Base-by-base conservation (phyloP, 1,140 invertebrate species). In the Dendroctonus ponderosae region DNA sequence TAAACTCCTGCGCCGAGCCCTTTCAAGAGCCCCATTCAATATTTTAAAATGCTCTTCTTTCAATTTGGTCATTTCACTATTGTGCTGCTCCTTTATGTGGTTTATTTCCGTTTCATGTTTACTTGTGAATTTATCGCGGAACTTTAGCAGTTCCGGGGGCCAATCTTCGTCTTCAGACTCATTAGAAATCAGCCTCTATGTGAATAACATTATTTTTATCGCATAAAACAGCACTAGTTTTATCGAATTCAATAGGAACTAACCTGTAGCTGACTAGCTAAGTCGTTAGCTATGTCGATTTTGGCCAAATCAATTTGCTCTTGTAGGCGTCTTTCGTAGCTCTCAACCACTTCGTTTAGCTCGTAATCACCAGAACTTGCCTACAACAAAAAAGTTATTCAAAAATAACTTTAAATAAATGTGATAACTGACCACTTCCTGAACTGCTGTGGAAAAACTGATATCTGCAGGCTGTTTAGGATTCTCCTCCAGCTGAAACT, bases 101-200 rank as follows among this genome's bases (percentile, higher is more conserved):
- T 76, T 70, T 0, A 83, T 80, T 74, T 86, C 81, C 59, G 77
- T 76, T 72, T 84, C 83, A 67, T 83, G 83, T 60, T 84, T 86
- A 9, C 82, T 83, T 42, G 86, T 85, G 58, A 90, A 87, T 78
- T 85, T 87, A 73, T 89, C 86, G 5, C 87, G 77, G 38, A 90
- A 73, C 63, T 85, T 82, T 40, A 89, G 79, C 51, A 91, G 79
- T 76, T 90, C 88, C 48, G 84, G 71, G 6, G 89, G 87, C 86
- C 87, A 89, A 74, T 85, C 85, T 66, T 85, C 83, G 67, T 85
- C 82, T 54, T 88, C 86, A 38, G 82, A 80, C 5, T 86, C 84
- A 68, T 84, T 84, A 3, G 83, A 85, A 46, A 88, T 78, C 61
- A 90, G 75, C 69, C 84, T 84, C 88, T 90, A 74, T 41, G 73